Evolutionary conservation across 2,888 invertebrate species (phyloP).

Genomic region (Chrysolina americana): DNA sequence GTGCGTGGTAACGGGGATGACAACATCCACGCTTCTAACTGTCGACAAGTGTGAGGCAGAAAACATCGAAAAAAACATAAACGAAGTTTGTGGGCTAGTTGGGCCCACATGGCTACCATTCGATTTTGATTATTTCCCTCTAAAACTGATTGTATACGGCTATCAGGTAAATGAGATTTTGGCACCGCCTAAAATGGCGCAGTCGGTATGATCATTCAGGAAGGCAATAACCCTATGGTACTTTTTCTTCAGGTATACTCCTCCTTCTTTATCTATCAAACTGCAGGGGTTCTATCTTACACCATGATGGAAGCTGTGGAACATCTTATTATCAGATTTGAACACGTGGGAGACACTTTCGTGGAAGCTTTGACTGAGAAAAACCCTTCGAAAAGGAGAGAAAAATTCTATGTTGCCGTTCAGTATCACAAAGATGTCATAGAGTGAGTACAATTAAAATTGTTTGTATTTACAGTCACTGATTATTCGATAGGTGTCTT

Average conservation of each 20-base stretch:
- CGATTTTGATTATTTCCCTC: constrained; percentile 38
- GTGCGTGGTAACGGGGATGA: constrained; percentile 14
- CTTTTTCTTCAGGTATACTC: constrained; percentile 32
- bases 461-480: not conserved
- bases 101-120: constrained; percentile 46
- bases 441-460: constrained; percentile 32
- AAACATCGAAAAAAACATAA: constrained; percentile 39
- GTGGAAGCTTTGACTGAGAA: constrained; percentile 39
- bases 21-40: constrained; percentile 27
- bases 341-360: constrained; percentile 43
- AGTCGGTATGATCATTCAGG: not conserved
- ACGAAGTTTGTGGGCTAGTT: constrained; percentile 48
- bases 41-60: constrained; percentile 41
- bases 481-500: constrained; percentile 3
- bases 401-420: constrained; percentile 39
- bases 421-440: constrained; percentile 46
- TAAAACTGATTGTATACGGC: constrained; percentile 40
- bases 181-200: not conserved
- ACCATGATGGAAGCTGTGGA: constrained; percentile 47
- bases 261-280: constrained; percentile 34
- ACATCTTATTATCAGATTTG: constrained; percentile 48
- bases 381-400: constrained; percentile 24
- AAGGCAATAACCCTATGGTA: not conserved
- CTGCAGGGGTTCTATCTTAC: constrained; percentile 44
- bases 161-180: constrained; percentile 34